These are phyloP conservation scores for Glomeris marginata DNA, from an alignment of 2,888 invertebrate genomes.

Conservation along the genomic window DNA sequence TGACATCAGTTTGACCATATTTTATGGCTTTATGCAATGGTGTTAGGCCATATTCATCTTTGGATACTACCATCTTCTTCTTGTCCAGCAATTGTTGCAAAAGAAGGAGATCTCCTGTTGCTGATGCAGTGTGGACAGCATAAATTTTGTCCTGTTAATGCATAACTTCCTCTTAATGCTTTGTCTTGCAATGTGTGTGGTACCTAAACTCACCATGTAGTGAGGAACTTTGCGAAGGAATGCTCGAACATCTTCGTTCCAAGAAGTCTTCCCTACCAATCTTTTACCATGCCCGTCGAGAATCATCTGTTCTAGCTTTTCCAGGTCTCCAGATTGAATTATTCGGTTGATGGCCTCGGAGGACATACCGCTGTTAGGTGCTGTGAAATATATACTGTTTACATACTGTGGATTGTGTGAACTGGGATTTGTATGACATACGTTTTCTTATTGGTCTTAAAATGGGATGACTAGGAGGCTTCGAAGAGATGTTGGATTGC, in stretches of 20 bases:
- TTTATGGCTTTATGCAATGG: slow-evolving; percentile 74
- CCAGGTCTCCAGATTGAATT: slow-evolving; percentile 28
- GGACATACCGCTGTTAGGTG: slow-evolving; percentile 5
- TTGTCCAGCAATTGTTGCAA: slow-evolving; percentile 27
- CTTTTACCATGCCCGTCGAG: slow-evolving; percentile 22
- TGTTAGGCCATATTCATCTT: slow-evolving; percentile 63
- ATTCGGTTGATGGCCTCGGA: slow-evolving; percentile 27
- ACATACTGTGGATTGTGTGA: neutral
- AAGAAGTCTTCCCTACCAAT: slow-evolving; percentile 22
- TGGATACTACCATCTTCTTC: slow-evolving; percentile 54
- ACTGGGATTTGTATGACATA: neutral
- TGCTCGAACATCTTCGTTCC: slow-evolving; percentile 62
- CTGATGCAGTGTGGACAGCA: slow-evolving; percentile 29
- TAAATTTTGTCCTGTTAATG: slow-evolving; percentile 27
- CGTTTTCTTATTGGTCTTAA: slow-evolving; percentile 10
- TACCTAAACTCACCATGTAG: slow-evolving; percentile 49
- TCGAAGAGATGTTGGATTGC: too few relatives aligned
- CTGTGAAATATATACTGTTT: neutral
- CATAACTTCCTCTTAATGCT: too few relatives aligned
- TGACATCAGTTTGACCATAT: slow-evolving; percentile 65
- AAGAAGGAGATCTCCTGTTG: slow-evolving; percentile 28
- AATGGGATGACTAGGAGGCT: too few relatives aligned
- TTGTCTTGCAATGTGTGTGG: neutral
- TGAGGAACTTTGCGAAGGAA: slow-evolving; percentile 74
- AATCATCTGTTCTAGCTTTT: slow-evolving; percentile 28